Conservation (phyloP, 2,888 invertebrate species). For the Euplagia quadripunctaria region DNA sequence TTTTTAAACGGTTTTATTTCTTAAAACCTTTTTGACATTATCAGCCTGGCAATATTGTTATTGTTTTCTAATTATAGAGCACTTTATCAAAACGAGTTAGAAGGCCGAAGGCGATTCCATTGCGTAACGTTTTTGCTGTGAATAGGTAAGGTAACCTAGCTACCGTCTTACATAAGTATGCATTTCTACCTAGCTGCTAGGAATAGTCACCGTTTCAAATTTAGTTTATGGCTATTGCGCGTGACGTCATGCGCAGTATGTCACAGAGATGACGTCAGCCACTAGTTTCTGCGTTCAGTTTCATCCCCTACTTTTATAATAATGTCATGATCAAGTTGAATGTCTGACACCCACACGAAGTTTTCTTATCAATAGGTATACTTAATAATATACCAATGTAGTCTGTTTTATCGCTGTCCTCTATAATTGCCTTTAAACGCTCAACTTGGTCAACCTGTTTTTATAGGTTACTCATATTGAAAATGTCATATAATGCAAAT, state of each 20-base stretch:
- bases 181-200: slow-evolving; percentile 14
- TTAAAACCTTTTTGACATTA: background rate
- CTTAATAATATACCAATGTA: background rate
- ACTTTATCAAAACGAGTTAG: slow-evolving; percentile 17
- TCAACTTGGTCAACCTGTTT: background rate
- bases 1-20: background rate
- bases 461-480: background rate
- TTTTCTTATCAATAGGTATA: background rate
- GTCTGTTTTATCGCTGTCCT: background rate
- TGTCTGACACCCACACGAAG: background rate
- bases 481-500: no score
- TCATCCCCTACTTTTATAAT: slow-evolving; percentile 25
- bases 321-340: slow-evolving; percentile 29
- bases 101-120: slow-evolving; percentile 22
- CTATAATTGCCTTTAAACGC: background rate
- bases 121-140: slow-evolving; percentile 11
- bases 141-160: slow-evolving; percentile 9
- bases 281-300: slow-evolving; percentile 27
- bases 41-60: background rate
- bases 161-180: slow-evolving; percentile 1
- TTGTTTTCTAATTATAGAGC: background rate
- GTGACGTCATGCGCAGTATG: slow-evolving; percentile 72
- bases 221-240: slow-evolving; percentile 40
- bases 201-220: slow-evolving; percentile 34
- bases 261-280: slow-evolving; percentile 65